These are phyloP conservation scores for Parasteatoda tepidariorum DNA, from an alignment of 1,140 invertebrate species.

Conservation along the genomic window DNA sequence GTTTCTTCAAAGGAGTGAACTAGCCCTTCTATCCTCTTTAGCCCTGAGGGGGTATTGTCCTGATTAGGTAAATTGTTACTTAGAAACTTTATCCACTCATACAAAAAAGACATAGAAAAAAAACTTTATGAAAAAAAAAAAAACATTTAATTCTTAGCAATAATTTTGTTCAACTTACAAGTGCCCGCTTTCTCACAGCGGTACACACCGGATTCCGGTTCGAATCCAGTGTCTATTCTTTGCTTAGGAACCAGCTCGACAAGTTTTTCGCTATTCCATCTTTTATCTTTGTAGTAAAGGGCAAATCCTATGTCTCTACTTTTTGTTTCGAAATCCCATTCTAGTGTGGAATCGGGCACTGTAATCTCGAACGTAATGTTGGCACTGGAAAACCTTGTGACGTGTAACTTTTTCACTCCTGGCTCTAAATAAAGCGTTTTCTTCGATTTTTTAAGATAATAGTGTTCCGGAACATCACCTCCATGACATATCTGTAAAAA, in stretches of 20 bases:
- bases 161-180: conserved; percentile 20
- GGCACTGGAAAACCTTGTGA: not conserved
- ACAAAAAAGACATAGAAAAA: too few species aligned
- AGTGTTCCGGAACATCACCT: conserved; percentile 83
- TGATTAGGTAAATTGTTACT: too few species aligned
- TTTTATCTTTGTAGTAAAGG: not conserved
- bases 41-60: too few species aligned
- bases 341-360: not conserved
- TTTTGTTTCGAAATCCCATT: conserved; percentile 16
- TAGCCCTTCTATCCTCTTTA: too few species aligned
- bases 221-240: conserved; percentile 1
- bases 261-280: not conserved
- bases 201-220: not conserved
- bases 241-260: not conserved
- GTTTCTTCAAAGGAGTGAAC: too few species aligned
- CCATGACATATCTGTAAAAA: conserved; percentile 76
- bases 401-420: not conserved
- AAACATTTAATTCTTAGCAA: too few species aligned
- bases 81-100: too few species aligned
- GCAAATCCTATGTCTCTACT: conserved; percentile 7
- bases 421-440: not conserved
- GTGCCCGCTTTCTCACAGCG: not conserved
- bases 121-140: too few species aligned
- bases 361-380: not conserved
- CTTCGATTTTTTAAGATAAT: conserved; percentile 71